Percentiles rank a stretch among this genome's conserved stretches.
These are phyloP conservation scores for Drosophila kokeensis DNA, from an alignment of 2,888 invertebrate species.

Conservation along the genomic window DNA sequence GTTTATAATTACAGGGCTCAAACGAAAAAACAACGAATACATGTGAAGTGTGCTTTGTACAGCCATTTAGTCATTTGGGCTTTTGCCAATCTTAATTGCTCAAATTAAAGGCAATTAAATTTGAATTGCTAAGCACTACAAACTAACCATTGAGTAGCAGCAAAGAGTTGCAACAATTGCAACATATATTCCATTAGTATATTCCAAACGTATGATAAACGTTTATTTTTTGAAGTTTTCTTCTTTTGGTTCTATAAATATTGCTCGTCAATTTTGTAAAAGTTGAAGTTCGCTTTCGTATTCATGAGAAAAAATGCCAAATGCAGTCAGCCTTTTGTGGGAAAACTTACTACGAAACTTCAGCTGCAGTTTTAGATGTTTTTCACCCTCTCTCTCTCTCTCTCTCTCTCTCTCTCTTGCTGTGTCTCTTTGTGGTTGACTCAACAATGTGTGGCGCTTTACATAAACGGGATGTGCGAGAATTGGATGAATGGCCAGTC, in stretches of 20 bases:
- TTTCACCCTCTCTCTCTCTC: background rate
- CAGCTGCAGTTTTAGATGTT: slow-evolving; percentile 18
- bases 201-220: slow-evolving; percentile 60
- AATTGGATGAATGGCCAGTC: slow-evolving; percentile 60
- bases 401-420: background rate
- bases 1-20: slow-evolving; percentile 24
- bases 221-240: slow-evolving; percentile 35
- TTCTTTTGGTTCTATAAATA: background rate
- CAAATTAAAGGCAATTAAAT: slow-evolving; percentile 43
- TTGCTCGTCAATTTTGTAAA: slow-evolving; percentile 17
- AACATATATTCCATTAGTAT: slow-evolving; percentile 35
- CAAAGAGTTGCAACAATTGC: background rate
- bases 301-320: slow-evolving; percentile 41
- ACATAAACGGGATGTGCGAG: slow-evolving; percentile 56
- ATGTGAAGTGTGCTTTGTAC: background rate
- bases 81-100: background rate
- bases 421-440: slow-evolving; percentile 3
- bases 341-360: slow-evolving; percentile 19
- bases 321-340: slow-evolving; percentile 15
- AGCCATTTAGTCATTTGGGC: background rate
- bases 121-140: slow-evolving; percentile 46
- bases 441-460: slow-evolving; percentile 57
- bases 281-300: slow-evolving; percentile 28
- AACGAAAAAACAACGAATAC: background rate
- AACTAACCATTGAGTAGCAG: slow-evolving; percentile 1